Percentiles rank a stretch among this genome's conserved stretches.
These are phyloP conservation scores for Edolisoma coerulescens DNA, from an alignment of 2,113 vertebrate genomes.

Conservation along the genomic window DNA sequence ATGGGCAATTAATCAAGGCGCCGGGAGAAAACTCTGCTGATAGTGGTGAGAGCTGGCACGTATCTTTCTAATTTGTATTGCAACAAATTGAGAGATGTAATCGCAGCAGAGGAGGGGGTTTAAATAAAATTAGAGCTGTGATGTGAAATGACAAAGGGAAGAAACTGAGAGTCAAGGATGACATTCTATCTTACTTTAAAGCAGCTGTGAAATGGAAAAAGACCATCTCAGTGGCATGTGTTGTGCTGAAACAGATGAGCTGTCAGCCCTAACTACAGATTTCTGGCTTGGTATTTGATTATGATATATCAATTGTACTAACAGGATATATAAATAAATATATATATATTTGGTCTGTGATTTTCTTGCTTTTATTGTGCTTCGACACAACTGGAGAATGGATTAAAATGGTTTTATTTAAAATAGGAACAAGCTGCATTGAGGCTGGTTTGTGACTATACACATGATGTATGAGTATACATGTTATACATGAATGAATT, in stretches of 20 bases:
- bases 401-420: neutral
- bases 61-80: slow-evolving; percentile 14
- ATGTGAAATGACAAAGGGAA: neutral
- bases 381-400: neutral
- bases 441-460: neutral
- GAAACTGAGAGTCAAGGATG: neutral
- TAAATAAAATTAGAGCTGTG: slow-evolving; percentile 36
- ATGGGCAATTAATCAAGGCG: slow-evolving; percentile 28
- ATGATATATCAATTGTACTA: neutral
- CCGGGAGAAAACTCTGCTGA: neutral
- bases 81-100: slow-evolving; percentile 46
- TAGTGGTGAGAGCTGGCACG: neutral
- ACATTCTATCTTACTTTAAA: neutral
- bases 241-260: neutral
- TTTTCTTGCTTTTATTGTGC: neutral
- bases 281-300: neutral
- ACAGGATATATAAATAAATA: neutral
- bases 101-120: neutral
- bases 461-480: neutral
- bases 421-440: neutral
- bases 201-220: slow-evolving; percentile 1
- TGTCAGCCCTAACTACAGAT: neutral
- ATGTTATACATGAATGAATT: neutral
- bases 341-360: neutral
- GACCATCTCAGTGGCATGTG: neutral